Evolutionary conservation across 2,113 vertebrate genomes (phyloP), one percentile per base, ranked within the genome.

Genomic region (Sphaerodactylus townsendi): DNA sequence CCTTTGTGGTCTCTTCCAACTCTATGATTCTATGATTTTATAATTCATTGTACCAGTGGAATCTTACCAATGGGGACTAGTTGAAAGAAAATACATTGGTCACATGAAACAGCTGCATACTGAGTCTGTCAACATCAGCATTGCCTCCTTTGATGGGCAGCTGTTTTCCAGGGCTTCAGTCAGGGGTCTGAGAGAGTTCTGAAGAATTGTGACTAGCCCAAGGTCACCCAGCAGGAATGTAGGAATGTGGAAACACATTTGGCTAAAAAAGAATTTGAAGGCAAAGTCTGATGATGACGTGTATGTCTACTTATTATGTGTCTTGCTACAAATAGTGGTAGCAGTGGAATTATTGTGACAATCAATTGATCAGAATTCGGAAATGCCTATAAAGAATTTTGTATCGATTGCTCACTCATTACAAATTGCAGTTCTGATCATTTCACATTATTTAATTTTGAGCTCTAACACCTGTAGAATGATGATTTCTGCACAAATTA

Each of bases 401-500:
- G 83, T 93, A 95, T 94, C 79, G 93, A 95, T 94, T 93, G 66
- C 64, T 87, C 87, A 79, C 85, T 86, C 53, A 46, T 79, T 88
- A 76, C 73, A 48, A 44, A 89, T 71, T 87, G 86, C 88, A 91
- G 90, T 92, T 93, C 92, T 88, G 89, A 95, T 95, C 91, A 78
- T 79, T 92, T 95, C 94, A 84, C 85, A 88, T 94, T 92, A 86
- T 94, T 93, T 89, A 85, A 83, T 92, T 78, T 92, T 93, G 92
- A 69, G 81, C 83, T 71, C 92, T 92, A 92, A 89, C 85, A 93
- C 81, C 90, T 86, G 87, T 84, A 93, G 92, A 93, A 92, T 46
- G 80, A 79, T 86, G 91, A 87, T 89, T 92, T 93, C 90, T 95
- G 90, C 85, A 94, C 89, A 93, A 95, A 95, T 94, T 92, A 93